A percentile compares a stretch with the other conserved stretches of the same genome.
These are phyloP conservation scores for Montipora capitata DNA, from an alignment of 92 coral and sea anemone genomes.

Conservation along the genomic window DNA sequence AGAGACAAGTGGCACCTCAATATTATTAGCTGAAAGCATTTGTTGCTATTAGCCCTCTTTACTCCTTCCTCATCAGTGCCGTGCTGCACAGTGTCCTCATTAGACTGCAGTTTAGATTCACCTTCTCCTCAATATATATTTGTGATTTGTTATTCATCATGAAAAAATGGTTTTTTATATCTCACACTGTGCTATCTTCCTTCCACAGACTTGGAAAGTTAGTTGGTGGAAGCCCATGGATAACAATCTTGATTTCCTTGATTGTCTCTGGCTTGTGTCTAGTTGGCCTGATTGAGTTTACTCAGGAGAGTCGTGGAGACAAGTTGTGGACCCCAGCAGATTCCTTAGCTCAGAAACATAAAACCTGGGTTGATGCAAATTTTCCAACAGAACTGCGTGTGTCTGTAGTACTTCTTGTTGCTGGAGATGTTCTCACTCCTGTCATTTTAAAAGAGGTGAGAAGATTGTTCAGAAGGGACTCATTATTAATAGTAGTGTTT, in stretches of 20 bases:
- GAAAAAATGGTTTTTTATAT: not conserved
- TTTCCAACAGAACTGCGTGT: conserved; percentile 82
- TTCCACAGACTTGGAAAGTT: conserved; percentile 81
- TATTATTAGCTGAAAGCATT: no score
- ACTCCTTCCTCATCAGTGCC: no score
- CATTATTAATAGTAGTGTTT: not conserved
- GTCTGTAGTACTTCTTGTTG: conserved; percentile 57
- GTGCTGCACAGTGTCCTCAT: no score
- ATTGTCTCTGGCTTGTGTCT: conserved; percentile 80
- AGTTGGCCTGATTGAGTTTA: conserved; percentile 81
- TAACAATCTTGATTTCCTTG: conserved; percentile 75
- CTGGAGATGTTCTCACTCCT: conserved; percentile 84
- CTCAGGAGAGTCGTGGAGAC: conserved; percentile 87
- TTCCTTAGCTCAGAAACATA: conserved; percentile 79
- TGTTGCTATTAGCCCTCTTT: no score
- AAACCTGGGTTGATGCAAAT: conserved; percentile 81
- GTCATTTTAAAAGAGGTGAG: conserved; percentile 58
- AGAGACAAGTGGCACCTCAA: no score
- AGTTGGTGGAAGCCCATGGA: conserved; percentile 94
- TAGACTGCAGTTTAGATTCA: no score
- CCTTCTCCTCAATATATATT: no score
- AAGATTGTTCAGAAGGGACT: not conserved
- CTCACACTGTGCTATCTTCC: not conserved
- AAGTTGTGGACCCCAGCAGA: conserved; percentile 95
- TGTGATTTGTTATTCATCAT: no score